Conservation (phyloP, 2,888 invertebrate genomes). For the Chromoteleia sp. region DNA sequence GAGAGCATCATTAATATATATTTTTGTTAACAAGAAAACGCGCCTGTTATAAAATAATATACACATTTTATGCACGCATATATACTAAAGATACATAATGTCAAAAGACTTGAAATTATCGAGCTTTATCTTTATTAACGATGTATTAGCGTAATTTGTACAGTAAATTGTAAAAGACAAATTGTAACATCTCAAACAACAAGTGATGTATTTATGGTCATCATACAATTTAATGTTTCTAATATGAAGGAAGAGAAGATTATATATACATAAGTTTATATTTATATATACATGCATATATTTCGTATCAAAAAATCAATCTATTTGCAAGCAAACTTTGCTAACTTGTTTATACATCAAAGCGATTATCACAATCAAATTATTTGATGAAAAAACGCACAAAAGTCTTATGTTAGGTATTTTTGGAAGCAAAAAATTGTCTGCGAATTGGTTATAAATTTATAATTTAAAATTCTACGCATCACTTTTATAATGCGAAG, state of each 20-base stretch:
- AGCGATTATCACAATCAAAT: conserved; percentile 42
- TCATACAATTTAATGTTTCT: conserved; percentile 33
- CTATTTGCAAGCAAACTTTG: conserved; percentile 27
- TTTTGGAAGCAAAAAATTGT: conserved; percentile 34
- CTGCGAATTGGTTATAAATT: conserved; percentile 5
- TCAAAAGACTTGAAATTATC: conserved; percentile 62
- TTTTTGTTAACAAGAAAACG: conserved; percentile 64
- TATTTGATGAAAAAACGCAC: conserved; percentile 42
- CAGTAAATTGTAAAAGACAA: conserved; percentile 36
- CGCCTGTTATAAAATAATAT: conserved; percentile 55
- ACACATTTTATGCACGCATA: conserved; percentile 60
- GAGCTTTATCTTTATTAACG: conserved; percentile 64
- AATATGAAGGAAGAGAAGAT: conserved; percentile 3
- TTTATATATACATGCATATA: conserved; percentile 27
- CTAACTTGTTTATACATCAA: conserved; percentile 34
- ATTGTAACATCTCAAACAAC: conserved; percentile 28
- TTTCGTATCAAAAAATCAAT: conserved; percentile 42
- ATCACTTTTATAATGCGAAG: conserved; percentile 15
- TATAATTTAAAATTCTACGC: conserved; percentile 12
- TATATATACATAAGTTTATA: conserved; percentile 33
- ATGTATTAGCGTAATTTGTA: conserved; percentile 54
- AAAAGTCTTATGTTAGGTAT: conserved; percentile 22
- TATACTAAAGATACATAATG: conserved; percentile 44
- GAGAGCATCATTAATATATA: conserved; percentile 56
- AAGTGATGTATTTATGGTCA: conserved; percentile 41